Conservation (phyloP, 2,113 vertebrate genomes). For the Azemiops feae region DNA sequence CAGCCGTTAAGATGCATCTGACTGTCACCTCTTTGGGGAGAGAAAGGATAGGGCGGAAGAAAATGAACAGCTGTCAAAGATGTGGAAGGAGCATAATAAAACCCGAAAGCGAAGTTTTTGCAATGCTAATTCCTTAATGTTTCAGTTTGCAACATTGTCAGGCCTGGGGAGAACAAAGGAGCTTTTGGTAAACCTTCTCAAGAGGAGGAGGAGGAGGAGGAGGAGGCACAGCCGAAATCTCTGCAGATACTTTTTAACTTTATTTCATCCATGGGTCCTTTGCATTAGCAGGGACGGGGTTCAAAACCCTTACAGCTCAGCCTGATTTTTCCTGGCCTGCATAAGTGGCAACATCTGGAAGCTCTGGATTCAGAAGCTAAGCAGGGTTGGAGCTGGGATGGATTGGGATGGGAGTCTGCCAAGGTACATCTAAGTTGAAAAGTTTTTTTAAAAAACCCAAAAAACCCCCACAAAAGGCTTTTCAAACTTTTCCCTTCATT, state of each 20-base stretch:
- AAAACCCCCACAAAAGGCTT: not conserved
- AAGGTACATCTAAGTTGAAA: not conserved
- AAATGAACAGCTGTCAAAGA: slow-evolving; percentile 53
- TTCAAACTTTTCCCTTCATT: not conserved
- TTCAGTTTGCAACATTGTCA: slow-evolving; percentile 49
- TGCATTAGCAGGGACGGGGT: not conserved
- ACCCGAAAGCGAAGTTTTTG: slow-evolving; percentile 37
- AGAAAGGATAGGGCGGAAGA: not conserved
- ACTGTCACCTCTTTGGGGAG: slow-evolving; percentile 28
- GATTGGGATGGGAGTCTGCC: not conserved
- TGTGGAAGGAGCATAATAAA: slow-evolving; percentile 56
- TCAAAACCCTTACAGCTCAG: not conserved
- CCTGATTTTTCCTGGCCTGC: not conserved
- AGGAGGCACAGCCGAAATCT: not conserved
- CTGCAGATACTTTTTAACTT: not conserved
- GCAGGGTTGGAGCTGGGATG: not conserved
- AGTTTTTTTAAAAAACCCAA: not conserved
- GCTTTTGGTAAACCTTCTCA: not conserved
- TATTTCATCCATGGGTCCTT: not conserved
- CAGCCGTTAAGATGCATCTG: slow-evolving; percentile 30
- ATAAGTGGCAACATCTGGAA: not conserved
- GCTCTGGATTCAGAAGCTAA: not conserved
- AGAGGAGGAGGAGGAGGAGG: not conserved
- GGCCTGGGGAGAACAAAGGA: slow-evolving; percentile 55
- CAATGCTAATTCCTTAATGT: slow-evolving; percentile 33